These are phyloP conservation scores for Actinernus sp. DNA, from an alignment of 92 coral and sea anemone species.

Conservation along the genomic window DNA sequence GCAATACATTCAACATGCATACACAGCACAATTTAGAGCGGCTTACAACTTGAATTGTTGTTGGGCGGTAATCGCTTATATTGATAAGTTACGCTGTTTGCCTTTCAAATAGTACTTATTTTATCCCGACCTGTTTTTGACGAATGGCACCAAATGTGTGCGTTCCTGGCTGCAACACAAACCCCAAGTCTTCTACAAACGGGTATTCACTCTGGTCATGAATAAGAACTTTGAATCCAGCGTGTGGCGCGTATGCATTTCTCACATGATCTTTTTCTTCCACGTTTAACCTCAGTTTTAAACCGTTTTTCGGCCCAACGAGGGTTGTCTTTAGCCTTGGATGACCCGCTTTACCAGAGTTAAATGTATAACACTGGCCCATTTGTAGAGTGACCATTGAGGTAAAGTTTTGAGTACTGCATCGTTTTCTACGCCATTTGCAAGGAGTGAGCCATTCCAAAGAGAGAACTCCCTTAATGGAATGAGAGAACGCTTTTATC, in stretches of 20 bases:
- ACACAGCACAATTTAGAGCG: too few relatives aligned
- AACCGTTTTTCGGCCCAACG: conserved; percentile 35
- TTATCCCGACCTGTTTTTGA: conserved; percentile 50
- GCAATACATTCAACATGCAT: too few relatives aligned
- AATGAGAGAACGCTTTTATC: conserved; percentile 9
- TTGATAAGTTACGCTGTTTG: too few relatives aligned
- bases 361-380: conserved; percentile 58
- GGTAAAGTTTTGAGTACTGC: conserved; percentile 41
- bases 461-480: conserved; percentile 49
- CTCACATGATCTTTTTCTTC: conserved; percentile 11
- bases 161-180: conserved; percentile 60
- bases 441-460: conserved; percentile 18
- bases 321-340: background rate
- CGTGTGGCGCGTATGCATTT: conserved; percentile 8
- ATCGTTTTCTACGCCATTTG: conserved; percentile 17
- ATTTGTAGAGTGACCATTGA: background rate
- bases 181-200: conserved; percentile 58
- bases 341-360: conserved; percentile 27
- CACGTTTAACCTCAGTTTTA: background rate
- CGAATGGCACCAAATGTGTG: conserved; percentile 43
- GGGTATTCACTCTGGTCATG: conserved; percentile 61
- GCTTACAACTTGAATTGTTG: too few relatives aligned
- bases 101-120: too few relatives aligned
- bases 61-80: too few relatives aligned
- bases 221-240: conserved; percentile 56